Base-by-base conservation (phyloP, 2,113 vertebrate genomes). In the Okapia johnstoni region DNA sequence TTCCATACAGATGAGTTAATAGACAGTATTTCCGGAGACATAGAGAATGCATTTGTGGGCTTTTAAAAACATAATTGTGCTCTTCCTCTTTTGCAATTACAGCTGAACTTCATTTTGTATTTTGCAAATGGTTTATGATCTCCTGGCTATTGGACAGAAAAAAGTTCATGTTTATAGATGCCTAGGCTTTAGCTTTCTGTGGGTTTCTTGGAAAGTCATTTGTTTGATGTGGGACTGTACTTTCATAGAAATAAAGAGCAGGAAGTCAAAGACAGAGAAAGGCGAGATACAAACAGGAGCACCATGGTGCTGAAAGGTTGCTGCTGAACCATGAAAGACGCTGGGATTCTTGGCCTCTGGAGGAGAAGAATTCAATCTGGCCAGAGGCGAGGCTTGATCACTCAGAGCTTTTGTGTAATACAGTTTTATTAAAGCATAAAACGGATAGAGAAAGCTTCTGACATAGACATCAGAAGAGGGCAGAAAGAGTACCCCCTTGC, bases 111-210 rank as follows among this genome's bases (percentile, higher is more conserved):
- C 85, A 90, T 76, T 96, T 96, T 97, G 58, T 90, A 85, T 87
- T 85, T 88, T 93, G 40, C 70, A 97, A 95, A 25, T 94, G 55
- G 95, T 95, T 96, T 97, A 96, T 94, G 80, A 88, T 90, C 60
- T 77, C 58, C 63, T 91, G 19, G 33, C 54, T 55, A 14, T 19
- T 73, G 33, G 86, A 58, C 10, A 63, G 28, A 58, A 96, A 84
- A 73, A 6, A 5, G 63, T 11, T 86, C 55, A 50, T 90, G 70
- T 61, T 93, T 96, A 93, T 80, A 97, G 92, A 92, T 77, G 66
- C 13, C 85, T 94, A 90, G 50, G 25, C 50, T 95, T 85, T 80
- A 40, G 55, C 30, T 73, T 73, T 90, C 73, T 95, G 0, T 36
- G 19, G 17, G 7, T 85, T 40, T 93, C 28, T 70, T 95, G 11